Base-by-base conservation (phyloP, 2,797 vertebrate genomes). In the Sphenodon punctatus region DNA sequence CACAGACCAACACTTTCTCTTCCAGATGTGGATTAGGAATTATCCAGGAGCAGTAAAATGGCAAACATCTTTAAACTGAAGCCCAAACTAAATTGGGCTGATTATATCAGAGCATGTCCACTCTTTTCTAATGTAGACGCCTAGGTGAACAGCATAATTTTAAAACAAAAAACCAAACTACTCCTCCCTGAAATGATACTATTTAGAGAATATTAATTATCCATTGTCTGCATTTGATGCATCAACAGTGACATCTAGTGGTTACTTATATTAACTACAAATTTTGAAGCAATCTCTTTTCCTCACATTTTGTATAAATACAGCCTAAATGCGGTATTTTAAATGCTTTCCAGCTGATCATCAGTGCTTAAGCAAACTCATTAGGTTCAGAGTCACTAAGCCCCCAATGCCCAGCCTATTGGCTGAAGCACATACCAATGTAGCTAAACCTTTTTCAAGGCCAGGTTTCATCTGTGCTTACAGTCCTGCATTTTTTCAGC, bases 191-290 rank as follows among this genome's bases (percentile, higher is more conserved):
- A n/a, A n/a, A n/a, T n/a, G n/a, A n/a, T n/a, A n/a, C n/a, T n/a
- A n/a, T n/a, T n/a, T n/a, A n/a, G n/a, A n/a, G 58, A 42, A 6
- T 2, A 9, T 1, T 1, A 10, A 4, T 4, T 0, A 16, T 4
- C 5, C 3, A 0, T 0, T 30, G 25, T 14, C 5, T 27, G 5
- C 6, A 9, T 63, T 70, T 36, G 2, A 5, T 68, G 85, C 32
- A 20, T 5, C 63, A 60, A 6, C 42, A 14, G 0, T 80, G 89
- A 17, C 93, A 74, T 63, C 92, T 71, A 5, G 85, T 65, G 93
- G 78, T 43, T 1, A 0, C 0, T 2, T 1, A 0, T 1, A 9
- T 25, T 60, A 46, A 19, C 42, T 83, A 77, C 80, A 45, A 0
- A 0, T 4, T 5, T 23, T 56, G 23, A 15, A 11, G 10, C 10